Base-by-base conservation (phyloP, 1,140 invertebrate species). In the Hylyphantes graminicola region DNA sequence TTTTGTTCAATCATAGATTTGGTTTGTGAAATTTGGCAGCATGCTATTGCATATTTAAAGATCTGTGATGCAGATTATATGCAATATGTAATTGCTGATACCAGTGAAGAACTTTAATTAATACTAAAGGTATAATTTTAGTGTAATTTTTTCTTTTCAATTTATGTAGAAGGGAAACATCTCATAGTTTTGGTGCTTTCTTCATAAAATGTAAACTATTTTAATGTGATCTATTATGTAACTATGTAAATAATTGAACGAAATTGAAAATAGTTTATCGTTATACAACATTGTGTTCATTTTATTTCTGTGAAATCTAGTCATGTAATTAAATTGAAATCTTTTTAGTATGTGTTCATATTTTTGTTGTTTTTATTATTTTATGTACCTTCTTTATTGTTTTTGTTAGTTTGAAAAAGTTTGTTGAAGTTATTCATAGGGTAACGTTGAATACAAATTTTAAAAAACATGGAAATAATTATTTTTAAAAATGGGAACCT, bases 31-130 rank as follows among this genome's bases (percentile, higher is more conserved):
- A 65, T 12, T 13, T 7, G 10, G 55, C 51, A 67, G 57, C 51
- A 35, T 54, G 72, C 80, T 83, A 83, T 83, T 83, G 80, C 57
- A 51, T 19, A 65, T 21, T 13, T 35, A 83, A 83, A 74, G 64
- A 83, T 83, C 80, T 83, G 80, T 74, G 35, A 6, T 17, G 80
- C 80, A 83, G 80, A 83, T 83, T 83, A 21, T 67, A 61, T 59
- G 17, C 72, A 75, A 75, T 83, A 83, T 75, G 80, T 15, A 54
- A 63, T 7, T 48, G 51, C 51, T 75, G 51, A 17, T 61, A 61
- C 12, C 35, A 35, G 35, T 35, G 17, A 67, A 17, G 21, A 67
- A 67, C 15, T 67, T 9, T 12, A 2, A 17, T 67, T 67, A 67
- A 17, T 67, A 17, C 3, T 2, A 67, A 35, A 35, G 35, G 5